Evolutionary conservation across 2,113 vertebrate genomes (phyloP).

Genomic region (Laterallus jamaicensis): DNA sequence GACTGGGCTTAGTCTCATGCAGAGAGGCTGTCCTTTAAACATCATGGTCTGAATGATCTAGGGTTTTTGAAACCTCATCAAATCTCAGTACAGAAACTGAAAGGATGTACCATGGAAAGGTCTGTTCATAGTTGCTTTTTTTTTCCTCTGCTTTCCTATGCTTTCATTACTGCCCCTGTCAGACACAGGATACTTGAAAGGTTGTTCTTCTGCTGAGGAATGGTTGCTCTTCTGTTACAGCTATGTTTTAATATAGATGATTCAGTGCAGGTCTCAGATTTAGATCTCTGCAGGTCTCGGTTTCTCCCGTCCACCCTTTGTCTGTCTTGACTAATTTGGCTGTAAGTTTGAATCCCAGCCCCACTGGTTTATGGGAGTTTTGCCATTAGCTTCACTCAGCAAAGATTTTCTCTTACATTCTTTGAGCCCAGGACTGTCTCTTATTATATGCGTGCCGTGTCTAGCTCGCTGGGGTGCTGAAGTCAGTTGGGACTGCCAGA

Average conservation of each 20-base stretch:
- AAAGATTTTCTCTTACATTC: constrained; percentile 39
- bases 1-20: background rate
- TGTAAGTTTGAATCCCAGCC: constrained; percentile 6
- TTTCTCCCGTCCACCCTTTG: constrained; percentile 13
- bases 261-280: constrained; percentile 40
- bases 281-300: constrained; percentile 50
- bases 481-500: constrained; percentile 59
- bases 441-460: constrained; percentile 12
- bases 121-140: constrained; percentile 37
- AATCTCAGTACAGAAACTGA: constrained; percentile 25
- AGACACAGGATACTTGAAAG: constrained; percentile 53
- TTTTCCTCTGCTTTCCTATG: background rate
- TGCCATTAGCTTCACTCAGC: constrained; percentile 36
- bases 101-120: constrained; percentile 32
- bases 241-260: constrained; percentile 52
- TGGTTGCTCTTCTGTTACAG: constrained; percentile 41
- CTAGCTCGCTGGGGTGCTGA: constrained; percentile 57
- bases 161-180: constrained; percentile 42
- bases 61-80: constrained; percentile 26
- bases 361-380: constrained; percentile 50
- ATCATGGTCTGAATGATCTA: background rate
- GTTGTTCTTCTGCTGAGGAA: constrained; percentile 46
- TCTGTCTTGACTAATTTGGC: constrained; percentile 46
- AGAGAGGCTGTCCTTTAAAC: constrained; percentile 38
- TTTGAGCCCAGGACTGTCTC: constrained; percentile 38